phyloP scores from a whole-genome alignment of 2,888 invertebrate genomes.

The Cerastoderma edule region DNA sequence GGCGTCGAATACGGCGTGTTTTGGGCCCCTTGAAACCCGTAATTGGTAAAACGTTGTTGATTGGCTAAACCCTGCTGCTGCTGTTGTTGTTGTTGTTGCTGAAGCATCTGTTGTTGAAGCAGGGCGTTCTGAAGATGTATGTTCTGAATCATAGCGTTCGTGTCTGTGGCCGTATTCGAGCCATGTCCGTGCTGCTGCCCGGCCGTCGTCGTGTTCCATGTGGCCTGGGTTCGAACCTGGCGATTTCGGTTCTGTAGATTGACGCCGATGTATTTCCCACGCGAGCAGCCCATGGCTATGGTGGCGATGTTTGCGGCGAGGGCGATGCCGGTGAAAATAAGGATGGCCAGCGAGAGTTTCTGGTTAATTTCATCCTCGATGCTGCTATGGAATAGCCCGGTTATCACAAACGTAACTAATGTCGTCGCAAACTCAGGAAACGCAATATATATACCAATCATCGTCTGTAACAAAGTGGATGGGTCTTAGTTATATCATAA shows the following conservation, averaged over 20 bases:
- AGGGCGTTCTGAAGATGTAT: slow-evolving; percentile 7
- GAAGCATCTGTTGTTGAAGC: slow-evolving; percentile 7
- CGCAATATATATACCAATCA: not conserved
- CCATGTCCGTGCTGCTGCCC: not conserved
- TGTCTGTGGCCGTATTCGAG: no score
- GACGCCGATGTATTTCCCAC: not conserved
- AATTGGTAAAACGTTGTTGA: no score
- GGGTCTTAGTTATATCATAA: no score
- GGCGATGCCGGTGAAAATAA: slow-evolving; percentile 1
- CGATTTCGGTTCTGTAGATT: not conserved
- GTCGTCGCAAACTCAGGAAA: slow-evolving; percentile 6
- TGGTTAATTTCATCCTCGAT: not conserved
- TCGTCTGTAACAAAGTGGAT: not conserved
- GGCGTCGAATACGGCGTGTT: no score
- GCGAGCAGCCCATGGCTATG: slow-evolving; percentile 5
- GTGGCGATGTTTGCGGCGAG: not conserved
- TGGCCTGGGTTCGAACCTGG: not conserved
- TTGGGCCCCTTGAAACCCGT: no score
- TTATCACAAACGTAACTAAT: not conserved
- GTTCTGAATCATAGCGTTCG: not conserved
- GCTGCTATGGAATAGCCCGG: not conserved
- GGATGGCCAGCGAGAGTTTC: not conserved
- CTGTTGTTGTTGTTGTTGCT: slow-evolving; percentile 18
- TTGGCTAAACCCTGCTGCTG: no score
- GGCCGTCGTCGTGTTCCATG: not conserved